Percentiles rank a stretch among this genome's conserved stretches.
Conservation (phyloP, 2,888 invertebrate species). For the Leucania comma region DNA sequence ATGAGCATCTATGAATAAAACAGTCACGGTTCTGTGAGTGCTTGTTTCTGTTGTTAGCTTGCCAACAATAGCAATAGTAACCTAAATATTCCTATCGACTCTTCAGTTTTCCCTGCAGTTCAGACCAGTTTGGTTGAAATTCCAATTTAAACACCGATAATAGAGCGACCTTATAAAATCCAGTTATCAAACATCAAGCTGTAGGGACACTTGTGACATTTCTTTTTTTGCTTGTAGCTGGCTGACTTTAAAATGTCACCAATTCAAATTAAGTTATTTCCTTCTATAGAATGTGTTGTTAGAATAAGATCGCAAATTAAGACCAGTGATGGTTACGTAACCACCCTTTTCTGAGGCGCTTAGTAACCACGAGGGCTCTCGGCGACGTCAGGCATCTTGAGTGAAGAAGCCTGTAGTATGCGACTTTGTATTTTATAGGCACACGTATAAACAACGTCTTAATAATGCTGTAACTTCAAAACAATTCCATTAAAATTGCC, state of each 20-base stretch:
- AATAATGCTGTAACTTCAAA: slow-evolving; percentile 23
- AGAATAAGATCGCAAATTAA: slow-evolving; percentile 53
- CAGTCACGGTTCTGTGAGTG: slow-evolving; percentile 10
- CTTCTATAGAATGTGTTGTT: slow-evolving; percentile 31
- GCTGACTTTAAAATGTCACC: slow-evolving; percentile 34
- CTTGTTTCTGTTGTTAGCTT: slow-evolving; percentile 32
- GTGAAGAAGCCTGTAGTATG: slow-evolving; percentile 69
- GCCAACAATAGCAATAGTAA: slow-evolving; percentile 30
- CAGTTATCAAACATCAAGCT: slow-evolving; percentile 32
- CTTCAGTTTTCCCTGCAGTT: slow-evolving; percentile 8
- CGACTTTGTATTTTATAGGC: slow-evolving; percentile 65
- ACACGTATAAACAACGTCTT: slow-evolving; percentile 45
- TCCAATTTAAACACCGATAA: slow-evolving; percentile 12
- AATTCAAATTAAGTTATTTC: slow-evolving; percentile 41
- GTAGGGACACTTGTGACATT: slow-evolving; percentile 26
- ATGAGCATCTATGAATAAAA: slow-evolving; percentile 27
- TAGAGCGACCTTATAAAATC: slow-evolving; percentile 13
- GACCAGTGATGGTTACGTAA: slow-evolving; percentile 53
- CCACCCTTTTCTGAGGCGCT: slow-evolving; percentile 66
- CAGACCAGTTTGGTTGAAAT: slow-evolving; percentile 1
- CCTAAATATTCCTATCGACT: slow-evolving; percentile 20
- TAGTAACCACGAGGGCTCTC: slow-evolving; percentile 63
- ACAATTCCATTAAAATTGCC: slow-evolving; percentile 35
- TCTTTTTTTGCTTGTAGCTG: slow-evolving; percentile 12
- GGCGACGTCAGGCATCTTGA: slow-evolving; percentile 62